These are phyloP conservation scores for Hypomecis atomaria DNA, from an alignment of 2,888 invertebrate genomes.

Conservation along the genomic window DNA sequence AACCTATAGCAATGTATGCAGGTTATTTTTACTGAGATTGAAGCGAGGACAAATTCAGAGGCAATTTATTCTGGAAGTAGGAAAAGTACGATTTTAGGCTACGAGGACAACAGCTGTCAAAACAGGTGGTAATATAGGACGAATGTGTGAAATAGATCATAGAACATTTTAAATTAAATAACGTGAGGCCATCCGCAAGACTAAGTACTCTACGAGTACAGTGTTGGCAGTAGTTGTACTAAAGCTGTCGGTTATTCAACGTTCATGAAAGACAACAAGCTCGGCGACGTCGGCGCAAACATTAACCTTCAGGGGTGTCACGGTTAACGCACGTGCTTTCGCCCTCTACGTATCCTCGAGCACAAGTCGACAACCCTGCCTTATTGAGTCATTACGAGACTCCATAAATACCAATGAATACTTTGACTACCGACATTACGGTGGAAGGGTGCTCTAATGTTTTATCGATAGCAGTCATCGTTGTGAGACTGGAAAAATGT, in stretches of 20 bases:
- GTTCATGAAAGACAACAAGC: conserved; percentile 22
- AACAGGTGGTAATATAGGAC: conserved; percentile 16
- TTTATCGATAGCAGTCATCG: conserved; percentile 40
- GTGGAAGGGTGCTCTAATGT: conserved; percentile 39
- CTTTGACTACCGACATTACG: conserved; percentile 38
- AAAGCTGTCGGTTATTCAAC: conserved; percentile 13
- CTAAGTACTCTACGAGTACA: conserved; percentile 6
- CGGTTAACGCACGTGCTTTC: conserved; percentile 32
- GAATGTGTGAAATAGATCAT: conserved; percentile 10
- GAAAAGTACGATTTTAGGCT: conserved; percentile 15
- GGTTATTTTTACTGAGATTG: conserved; percentile 18
- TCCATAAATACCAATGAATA: conserved; percentile 44
- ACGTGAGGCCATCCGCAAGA: background rate
- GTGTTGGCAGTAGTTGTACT: conserved; percentile 7
- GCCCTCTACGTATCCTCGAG: conserved; percentile 39
- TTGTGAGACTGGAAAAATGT: conserved; percentile 23
- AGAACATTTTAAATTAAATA: background rate
- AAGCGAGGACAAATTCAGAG: conserved; percentile 21
- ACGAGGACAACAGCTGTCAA: conserved; percentile 23
- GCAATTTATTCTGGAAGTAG: conserved; percentile 28
- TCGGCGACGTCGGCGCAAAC: conserved; percentile 17
- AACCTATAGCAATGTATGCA: background rate
- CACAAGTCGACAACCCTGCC: conserved; percentile 34
- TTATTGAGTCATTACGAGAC: conserved; percentile 45
- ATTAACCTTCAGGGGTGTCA: conserved; percentile 40